Conservation (phyloP, 2,113 vertebrate genomes). For the Phoxinus phoxinus region DNA sequence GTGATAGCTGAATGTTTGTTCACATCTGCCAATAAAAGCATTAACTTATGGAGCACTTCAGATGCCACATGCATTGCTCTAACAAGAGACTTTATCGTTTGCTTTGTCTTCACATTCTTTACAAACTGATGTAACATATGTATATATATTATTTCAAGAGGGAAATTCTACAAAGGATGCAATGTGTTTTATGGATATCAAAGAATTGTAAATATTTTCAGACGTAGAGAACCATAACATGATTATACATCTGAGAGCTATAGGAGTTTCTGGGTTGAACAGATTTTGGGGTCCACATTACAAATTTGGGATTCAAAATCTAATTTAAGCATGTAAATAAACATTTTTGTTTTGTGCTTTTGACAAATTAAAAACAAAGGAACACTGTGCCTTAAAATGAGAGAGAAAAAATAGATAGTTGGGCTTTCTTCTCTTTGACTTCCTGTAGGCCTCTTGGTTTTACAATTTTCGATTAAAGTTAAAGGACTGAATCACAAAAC, state of each 20-base stretch:
- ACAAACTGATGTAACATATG: neutral
- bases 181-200: neutral
- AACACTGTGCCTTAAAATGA: neutral
- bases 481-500: neutral
- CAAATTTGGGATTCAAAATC: neutral
- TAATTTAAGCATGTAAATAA: slow-evolving; percentile 1
- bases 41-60: slow-evolving; percentile 65
- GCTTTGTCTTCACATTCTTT: neutral
- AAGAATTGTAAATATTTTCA: neutral
- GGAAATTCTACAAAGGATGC: neutral
- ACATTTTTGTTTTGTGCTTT: neutral
- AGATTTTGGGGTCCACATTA: neutral
- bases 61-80: slow-evolving; percentile 53
- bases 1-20: neutral
- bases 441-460: neutral
- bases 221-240: neutral
- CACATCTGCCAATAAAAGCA: slow-evolving; percentile 53
- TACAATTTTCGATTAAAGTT: neutral
- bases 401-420: neutral
- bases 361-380: neutral
- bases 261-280: neutral
- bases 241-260: slow-evolving; percentile 5
- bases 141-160: neutral
- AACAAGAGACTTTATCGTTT: slow-evolving; percentile 5
- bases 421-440: neutral